Conservation (phyloP, 2,797 vertebrate species). For the Scyliorhinus canicula region DNA sequence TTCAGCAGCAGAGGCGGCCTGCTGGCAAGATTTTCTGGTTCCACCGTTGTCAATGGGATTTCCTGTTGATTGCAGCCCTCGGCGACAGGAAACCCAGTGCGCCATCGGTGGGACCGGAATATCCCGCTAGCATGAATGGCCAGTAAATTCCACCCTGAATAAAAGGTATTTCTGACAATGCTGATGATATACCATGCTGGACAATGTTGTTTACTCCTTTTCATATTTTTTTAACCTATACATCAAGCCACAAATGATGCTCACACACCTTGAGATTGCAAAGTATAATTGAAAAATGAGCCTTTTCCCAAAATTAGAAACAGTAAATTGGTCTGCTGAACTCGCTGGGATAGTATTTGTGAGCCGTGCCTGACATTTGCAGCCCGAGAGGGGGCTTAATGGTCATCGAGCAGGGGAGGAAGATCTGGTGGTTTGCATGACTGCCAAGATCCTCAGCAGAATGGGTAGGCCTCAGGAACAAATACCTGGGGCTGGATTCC, state of each 20-base stretch:
- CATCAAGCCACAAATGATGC: neutral
- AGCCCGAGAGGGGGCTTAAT: neutral
- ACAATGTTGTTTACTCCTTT: neutral
- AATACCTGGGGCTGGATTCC: neutral
- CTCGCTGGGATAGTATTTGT: neutral
- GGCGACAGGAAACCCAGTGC: no score
- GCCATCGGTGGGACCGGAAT: no score
- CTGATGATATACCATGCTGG: neutral
- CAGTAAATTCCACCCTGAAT: no score
- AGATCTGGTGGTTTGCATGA: neutral
- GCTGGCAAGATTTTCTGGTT: no score
- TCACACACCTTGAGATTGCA: neutral
- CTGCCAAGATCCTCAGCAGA: neutral
- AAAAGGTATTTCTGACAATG: neutral
- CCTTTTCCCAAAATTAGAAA: neutral
- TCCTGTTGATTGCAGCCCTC: no score
- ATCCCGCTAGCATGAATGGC: no score
- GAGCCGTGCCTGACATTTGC: neutral
- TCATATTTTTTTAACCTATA: neutral
- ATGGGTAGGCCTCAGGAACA: neutral
- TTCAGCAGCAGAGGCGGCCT: no score
- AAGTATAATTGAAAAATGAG: neutral
- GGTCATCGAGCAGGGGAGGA: neutral
- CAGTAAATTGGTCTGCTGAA: neutral
- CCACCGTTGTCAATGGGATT: no score